Evolutionary conservation across 2,797 vertebrate genomes (phyloP), one percentile per base, ranked within the genome.

Genomic region (Strix occidentalis): DNA sequence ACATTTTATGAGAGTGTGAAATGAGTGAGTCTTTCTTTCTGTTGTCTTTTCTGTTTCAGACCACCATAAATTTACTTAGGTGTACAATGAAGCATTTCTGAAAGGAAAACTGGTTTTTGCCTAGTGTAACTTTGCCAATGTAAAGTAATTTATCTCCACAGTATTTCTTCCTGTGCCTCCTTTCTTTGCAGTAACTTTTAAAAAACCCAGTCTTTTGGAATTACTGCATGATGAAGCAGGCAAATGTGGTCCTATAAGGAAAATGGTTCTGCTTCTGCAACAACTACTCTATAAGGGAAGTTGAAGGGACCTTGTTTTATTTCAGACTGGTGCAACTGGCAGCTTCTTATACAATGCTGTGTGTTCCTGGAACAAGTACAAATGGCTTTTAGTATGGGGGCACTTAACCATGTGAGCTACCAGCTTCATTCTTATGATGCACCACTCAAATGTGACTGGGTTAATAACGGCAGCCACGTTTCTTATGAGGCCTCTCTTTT

Each of bases 281-380:
- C 6, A 19, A 19, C 51, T 90, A 25, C 85, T 95, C 66, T 84
- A 6, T 57, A 78, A 84, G 70, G 80, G 39, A 84, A 48, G 51
- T 35, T 25, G 60, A 84, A 79, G 33, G 50, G 23, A 79, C 58
- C 39, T 94, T 94, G 90, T n/a, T 95, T 81, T 92, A 84, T 84
- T 58, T 91, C 84, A 89, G 68, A 63, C 28, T 14, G 2, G 51
- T 77, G 56, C 54, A 74, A 64, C 68, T 91, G 89, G 56, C 82
- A 91, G 87, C 81, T 96, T 85, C 86, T 96, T 87, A 77, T 20
- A 89, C 68, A 85, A 35, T 10, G 18, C 28, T 57, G 20, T 72
- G 29, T 17, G 43, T 53, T 87, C 35, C 79, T 94, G 92, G 86
- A 93, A 79, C 18, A 56, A 63, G 31, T 89, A 83, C 75, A 93